Base-by-base conservation (phyloP, 92 coral and sea anemone species). In the Desmophyllum pertusum region DNA sequence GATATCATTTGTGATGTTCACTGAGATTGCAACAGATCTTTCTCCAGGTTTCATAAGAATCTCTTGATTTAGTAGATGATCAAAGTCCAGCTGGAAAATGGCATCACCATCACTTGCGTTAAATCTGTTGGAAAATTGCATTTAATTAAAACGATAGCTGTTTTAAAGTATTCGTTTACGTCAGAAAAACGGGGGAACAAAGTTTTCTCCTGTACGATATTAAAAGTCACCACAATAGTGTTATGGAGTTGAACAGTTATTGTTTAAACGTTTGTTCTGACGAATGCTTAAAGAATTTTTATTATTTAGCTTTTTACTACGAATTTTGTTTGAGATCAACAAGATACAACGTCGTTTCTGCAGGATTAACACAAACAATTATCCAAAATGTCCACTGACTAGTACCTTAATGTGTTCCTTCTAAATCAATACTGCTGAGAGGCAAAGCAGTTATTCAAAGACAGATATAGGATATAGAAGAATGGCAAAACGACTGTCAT, bases 1-100 rank as follows among this genome's bases (percentile, higher is more conserved):
- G 55, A 2, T 15, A 50, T 75, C 79, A 17, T 75, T 35, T 35
- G 25, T 6, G 8, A 75, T 51, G n/a, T 46, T 9, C 29, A 75
- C 64, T 46, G 79, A 31, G 40, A 75, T 75, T 10, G 30, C 63
- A 2, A 23, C 9, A 6, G 51, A 13, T 23, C 11, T 6, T 51
- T 75, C 62, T 33, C 79, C 79, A 31, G 79, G 79, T 30, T 46
- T 46, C 29, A 75, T 27, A 10, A 75, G 10, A 18, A 75, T 18
- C 23, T 48, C 79, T 18, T 75, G 79, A 35, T 75, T 48, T 25
- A 52, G 30, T 10, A 13, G 43, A 50, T 35, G 62, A 52, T 15
- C 27, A 75, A 75, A 75, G 27, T 75, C 79, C 27, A 5, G 0
- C 5, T 8, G 37, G 25, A 48, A 46, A 6, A 15, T 36, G 50